Conservation (phyloP, 2,888 invertebrate genomes). For the Melinopterus prodromus region DNA sequence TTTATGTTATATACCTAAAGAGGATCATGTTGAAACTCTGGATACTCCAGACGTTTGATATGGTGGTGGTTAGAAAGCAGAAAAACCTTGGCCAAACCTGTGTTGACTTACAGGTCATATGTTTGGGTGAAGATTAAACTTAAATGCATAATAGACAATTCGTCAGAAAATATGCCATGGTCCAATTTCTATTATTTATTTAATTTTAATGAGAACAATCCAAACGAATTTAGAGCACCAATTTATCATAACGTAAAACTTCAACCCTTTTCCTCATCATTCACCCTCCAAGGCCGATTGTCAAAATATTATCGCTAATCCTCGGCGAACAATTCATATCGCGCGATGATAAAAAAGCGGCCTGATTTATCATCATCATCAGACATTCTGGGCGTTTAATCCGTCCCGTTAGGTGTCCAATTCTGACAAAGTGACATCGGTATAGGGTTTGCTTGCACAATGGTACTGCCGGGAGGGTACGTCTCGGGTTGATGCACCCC, state of each 20-base stretch:
- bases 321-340: neutral
- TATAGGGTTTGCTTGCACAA: constrained; percentile 44
- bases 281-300: neutral
- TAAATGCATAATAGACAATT: too few relatives aligned
- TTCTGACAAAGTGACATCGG: constrained; percentile 38
- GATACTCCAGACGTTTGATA: too few relatives aligned
- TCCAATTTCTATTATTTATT: too few relatives aligned
- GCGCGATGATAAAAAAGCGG: neutral
- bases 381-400: neutral
- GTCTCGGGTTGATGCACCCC: constrained; percentile 41
- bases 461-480: constrained; percentile 38
- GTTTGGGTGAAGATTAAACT: too few relatives aligned
- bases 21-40: too few relatives aligned
- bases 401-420: constrained; percentile 16
- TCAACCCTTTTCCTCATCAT: neutral
- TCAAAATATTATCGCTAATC: constrained; percentile 4
- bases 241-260: neutral
- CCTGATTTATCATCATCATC: neutral
- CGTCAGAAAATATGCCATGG: too few relatives aligned
- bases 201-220: too few relatives aligned
- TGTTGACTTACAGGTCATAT: too few relatives aligned
- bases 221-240: too few relatives aligned
- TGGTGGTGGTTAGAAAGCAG: too few relatives aligned
- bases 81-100: too few relatives aligned
- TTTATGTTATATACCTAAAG: too few relatives aligned